Evolutionary conservation across 2,888 invertebrate species (phyloP).

Genomic region (Drosophila maculinotata): DNA sequence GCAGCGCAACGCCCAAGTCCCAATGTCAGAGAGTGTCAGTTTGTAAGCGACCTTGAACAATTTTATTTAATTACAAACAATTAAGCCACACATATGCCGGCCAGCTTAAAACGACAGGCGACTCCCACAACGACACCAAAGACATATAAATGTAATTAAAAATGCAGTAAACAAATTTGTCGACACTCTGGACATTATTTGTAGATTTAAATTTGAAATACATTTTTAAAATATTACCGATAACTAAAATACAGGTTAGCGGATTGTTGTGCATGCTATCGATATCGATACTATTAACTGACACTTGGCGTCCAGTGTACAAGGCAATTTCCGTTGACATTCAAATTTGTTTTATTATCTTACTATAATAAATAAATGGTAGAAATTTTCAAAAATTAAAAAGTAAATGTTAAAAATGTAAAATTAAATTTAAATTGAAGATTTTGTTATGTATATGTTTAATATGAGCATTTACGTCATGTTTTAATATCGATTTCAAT

Average conservation of each 20-base stretch:
- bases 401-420: too few species aligned
- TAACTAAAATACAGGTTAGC: not conserved
- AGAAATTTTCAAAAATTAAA: too few species aligned
- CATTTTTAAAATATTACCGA: not conserved
- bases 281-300: not conserved
- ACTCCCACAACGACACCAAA: constrained; percentile 37
- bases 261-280: not conserved
- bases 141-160: constrained; percentile 43
- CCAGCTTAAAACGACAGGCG: constrained; percentile 49
- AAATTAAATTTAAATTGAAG: too few species aligned
- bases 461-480: too few species aligned
- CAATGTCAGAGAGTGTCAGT: constrained; percentile 40
- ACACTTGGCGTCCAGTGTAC: too few species aligned
- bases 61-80: constrained; percentile 82
- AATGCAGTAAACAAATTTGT: constrained; percentile 17
- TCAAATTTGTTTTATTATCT: not conserved
- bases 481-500: too few species aligned
- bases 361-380: too few species aligned
- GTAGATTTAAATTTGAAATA: constrained; percentile 30
- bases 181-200: constrained; percentile 9
- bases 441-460: too few species aligned
- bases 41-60: constrained; percentile 80
- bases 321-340: not conserved
- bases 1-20: constrained; percentile 27
- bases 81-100: constrained; percentile 53